These are phyloP conservation scores for Sphenodon punctatus DNA, from an alignment of 2,797 vertebrate genomes.

Conservation along the genomic window DNA sequence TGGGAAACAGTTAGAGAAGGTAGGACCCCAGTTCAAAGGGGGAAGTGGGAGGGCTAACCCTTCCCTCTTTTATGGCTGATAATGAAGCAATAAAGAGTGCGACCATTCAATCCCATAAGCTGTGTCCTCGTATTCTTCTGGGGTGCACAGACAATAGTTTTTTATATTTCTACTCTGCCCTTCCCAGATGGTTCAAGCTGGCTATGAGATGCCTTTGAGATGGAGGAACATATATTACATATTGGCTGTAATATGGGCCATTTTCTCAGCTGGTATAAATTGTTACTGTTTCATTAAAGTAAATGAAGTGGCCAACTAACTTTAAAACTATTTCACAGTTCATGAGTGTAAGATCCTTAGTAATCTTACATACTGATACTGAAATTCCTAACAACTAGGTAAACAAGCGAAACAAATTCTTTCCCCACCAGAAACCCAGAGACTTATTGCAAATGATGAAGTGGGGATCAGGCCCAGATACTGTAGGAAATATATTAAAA, in stretches of 20 bases:
- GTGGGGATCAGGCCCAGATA: neutral
- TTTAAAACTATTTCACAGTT: neutral
- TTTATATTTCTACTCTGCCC: no score
- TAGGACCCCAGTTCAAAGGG: no score
- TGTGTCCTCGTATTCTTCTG: no score
- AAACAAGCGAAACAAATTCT: neutral
- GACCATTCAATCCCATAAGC: no score
- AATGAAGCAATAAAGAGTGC: no score
- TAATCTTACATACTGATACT: neutral
- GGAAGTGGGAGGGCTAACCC: no score
- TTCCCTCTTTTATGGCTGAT: no score
- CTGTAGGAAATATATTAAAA: neutral
- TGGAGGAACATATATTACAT: neutral
- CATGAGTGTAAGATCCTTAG: neutral
- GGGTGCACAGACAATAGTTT: no score
- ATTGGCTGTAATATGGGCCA: neutral
- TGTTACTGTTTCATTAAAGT: neutral
- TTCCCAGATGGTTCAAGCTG: no score
- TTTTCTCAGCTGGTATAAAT: neutral
- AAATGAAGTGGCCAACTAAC: neutral
- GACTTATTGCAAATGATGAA: neutral
- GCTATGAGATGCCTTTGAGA: neutral
- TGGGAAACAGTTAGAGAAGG: no score
- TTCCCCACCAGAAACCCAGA: neutral
- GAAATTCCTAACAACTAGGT: neutral